A percentile compares a stretch with the other conserved stretches of the same genome.
Evolutionary conservation across 2,113 vertebrate genomes (phyloP).

Genomic region (Antidorcas marsupialis): DNA sequence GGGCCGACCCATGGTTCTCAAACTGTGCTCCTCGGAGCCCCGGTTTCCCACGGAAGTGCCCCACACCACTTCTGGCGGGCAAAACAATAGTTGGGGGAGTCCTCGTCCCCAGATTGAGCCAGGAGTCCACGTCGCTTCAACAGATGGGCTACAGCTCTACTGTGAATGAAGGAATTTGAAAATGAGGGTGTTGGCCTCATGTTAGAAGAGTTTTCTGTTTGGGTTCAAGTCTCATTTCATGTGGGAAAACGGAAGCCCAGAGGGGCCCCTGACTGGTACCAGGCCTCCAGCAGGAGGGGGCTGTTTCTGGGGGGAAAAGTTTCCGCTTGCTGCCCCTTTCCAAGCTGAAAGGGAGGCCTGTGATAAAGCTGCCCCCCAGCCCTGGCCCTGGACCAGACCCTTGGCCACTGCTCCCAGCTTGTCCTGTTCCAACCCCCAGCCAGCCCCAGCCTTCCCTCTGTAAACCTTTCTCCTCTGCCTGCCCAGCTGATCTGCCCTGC

Average conservation of each 20-base stretch:
- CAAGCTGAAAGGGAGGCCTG: neutral
- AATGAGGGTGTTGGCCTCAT: no score
- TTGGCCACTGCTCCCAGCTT: neutral
- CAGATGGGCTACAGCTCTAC: accelerated
- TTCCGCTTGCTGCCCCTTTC: neutral
- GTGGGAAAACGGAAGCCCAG: neutral
- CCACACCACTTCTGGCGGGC: neutral
- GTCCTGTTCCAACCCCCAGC: accelerated
- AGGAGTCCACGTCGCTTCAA: neutral
- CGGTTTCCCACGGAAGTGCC: neutral
- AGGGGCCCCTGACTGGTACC: neutral
- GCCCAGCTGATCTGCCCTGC: neutral
- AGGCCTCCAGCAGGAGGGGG: neutral
- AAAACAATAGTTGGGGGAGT: accelerated
- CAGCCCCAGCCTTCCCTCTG: neutral
- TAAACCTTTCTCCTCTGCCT: neutral
- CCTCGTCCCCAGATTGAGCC: neutral
- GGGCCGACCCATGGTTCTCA: neutral
- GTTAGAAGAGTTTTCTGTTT: neutral
- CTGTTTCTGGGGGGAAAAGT: neutral
- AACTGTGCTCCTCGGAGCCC: neutral
- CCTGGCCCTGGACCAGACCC: neutral
- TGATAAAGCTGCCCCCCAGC: neutral
- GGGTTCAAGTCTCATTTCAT: neutral
- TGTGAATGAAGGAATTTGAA: neutral